Evolutionary conservation across 2,797 vertebrate species (phyloP), one percentile per base, ranked within the genome.

Genomic region (Orientallactaga sibirica): DNA sequence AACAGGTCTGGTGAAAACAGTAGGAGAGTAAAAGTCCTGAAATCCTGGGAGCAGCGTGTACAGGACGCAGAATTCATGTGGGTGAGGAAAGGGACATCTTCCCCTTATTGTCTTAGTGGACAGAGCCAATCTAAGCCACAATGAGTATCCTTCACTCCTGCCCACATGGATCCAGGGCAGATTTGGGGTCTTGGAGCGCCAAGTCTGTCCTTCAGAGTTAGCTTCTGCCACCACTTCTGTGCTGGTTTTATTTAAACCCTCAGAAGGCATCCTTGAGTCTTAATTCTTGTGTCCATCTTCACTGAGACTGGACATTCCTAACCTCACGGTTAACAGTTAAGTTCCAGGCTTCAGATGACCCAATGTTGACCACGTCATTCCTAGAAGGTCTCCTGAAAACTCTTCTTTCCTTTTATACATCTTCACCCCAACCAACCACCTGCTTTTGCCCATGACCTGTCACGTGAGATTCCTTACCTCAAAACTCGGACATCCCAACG

Each of bases 51-150:
- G 18, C 33, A 4, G 55, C 14, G 9, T 58, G 11, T 24, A 1
- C 0, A 9, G 16, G 16, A 22, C 43, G 27, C 10, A 92, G 43
- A 62, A 66, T 29, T 27, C 0, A 1, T 7, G 2, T 0, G 1
- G 1, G 1, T 14, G 0, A 1, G 27, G 18, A 9, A 58, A 3
- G 4, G 37, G 10, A 43, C 22, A 11, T 7, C 18, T 74, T 25
- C 18, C 62, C 10, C 33, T 43, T 37, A 29, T 73, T 90, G 58
- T 75, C 55, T 43, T 48, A 10, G 41, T 83, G 78, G 25, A 37
- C 61, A 91, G 88, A 92, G 16, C n/a, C 27, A 22, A 0, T 64
- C 37, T 78, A 76, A 68, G 70, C 52, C 77, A 58, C 43, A 2
- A 6, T n/a, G 20, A 82, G 67, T 11, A 18, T 58, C 19, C 5